Conservation (phyloP, 2,797 vertebrate species). For the Cynodonichthys magdalenae region DNA sequence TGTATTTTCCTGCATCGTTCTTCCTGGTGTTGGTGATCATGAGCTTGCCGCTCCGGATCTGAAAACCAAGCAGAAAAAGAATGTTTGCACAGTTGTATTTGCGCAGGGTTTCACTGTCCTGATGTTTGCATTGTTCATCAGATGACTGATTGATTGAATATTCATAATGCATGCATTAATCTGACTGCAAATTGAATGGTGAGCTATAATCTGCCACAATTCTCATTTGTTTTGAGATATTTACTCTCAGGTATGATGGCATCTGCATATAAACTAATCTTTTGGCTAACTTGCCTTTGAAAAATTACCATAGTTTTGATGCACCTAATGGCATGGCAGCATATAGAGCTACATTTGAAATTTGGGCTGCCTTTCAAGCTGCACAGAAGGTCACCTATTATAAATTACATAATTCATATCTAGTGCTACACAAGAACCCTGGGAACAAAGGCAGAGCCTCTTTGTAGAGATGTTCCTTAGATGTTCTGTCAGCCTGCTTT, state of each 20-base stretch:
- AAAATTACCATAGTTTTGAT: neutral
- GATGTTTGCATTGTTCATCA: constrained; percentile 7
- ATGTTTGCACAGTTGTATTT: constrained; percentile 47
- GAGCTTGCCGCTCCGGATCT: constrained; percentile 95
- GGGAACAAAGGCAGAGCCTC: constrained; percentile 69
- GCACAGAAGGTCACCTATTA: constrained; percentile 66
- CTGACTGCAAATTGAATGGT: constrained; percentile 8
- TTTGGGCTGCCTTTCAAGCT: constrained; percentile 52
- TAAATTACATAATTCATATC: constrained; percentile 80
- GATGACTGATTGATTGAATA: constrained; percentile 4
- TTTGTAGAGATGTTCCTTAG: constrained; percentile 71
- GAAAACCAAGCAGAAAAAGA: constrained; percentile 32
- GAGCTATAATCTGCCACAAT: constrained; percentile 6
- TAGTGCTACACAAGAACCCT: constrained; percentile 57
- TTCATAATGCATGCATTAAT: constrained; percentile 18
- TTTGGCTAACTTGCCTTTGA: constrained; percentile 1
- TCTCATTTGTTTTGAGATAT: neutral
- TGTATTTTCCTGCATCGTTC: constrained; percentile 93
- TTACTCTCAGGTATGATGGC: constrained; percentile 8
- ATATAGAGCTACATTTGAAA: constrained; percentile 20
- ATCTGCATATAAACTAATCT: constrained; percentile 10
- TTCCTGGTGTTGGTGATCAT: constrained; percentile 96
- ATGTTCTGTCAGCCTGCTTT: constrained; percentile 65
- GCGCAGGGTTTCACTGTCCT: neutral
- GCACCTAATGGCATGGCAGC: constrained; percentile 14